Evolutionary conservation across 2,113 vertebrate species (phyloP).

Genomic region (Cololabis saira): DNA sequence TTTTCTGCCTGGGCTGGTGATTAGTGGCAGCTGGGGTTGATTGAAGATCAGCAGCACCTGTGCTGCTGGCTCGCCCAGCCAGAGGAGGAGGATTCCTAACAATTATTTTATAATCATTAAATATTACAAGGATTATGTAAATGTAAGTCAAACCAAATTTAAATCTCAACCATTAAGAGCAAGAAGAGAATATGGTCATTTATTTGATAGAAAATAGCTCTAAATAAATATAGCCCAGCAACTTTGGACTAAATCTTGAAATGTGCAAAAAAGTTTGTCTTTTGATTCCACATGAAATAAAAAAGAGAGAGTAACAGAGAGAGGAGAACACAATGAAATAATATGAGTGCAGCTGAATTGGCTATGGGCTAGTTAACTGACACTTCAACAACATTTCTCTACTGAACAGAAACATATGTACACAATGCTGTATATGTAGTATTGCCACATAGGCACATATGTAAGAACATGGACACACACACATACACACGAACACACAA

Average conservation of each 20-base stretch:
- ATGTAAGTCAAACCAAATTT: not conserved
- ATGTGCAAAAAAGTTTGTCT: not conserved
- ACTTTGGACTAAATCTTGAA: not conserved
- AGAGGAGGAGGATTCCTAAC: no score
- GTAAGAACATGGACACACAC: slow-evolving; percentile 22
- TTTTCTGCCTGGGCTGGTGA: no score
- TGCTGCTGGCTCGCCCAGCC: no score
- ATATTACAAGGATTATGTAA: no score
- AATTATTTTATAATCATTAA: no score
- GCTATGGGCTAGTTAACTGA: not conserved
- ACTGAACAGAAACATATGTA: slow-evolving; percentile 19
- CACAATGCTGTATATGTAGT: slow-evolving; percentile 27
- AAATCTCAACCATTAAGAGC: not conserved
- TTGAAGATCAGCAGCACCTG: no score
- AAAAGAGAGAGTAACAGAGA: no score
- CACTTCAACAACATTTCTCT: slow-evolving; percentile 9
- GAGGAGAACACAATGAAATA: no score
- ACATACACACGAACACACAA: slow-evolving; percentile 47
- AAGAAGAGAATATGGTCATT: not conserved
- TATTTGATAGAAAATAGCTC: not conserved
- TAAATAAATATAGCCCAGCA: not conserved
- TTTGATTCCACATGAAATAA: not conserved
- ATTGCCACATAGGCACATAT: slow-evolving; percentile 24
- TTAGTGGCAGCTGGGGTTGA: no score
- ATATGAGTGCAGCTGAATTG: not conserved